phyloP scores from a whole-genome alignment of 1,140 invertebrate species.

The Euborellia annulipes region DNA sequence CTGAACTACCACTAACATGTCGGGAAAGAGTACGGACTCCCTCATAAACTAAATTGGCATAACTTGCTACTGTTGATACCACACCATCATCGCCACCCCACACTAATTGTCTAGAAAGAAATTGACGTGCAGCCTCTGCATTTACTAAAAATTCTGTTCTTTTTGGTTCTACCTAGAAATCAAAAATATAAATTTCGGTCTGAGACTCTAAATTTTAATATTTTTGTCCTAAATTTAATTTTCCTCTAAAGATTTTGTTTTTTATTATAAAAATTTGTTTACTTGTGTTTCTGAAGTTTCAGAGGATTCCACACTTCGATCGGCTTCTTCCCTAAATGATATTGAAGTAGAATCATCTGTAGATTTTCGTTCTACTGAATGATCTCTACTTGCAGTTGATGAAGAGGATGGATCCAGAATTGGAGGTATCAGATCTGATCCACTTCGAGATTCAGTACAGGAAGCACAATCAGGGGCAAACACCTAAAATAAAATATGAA shows the following conservation, averaged over 20 bases:
- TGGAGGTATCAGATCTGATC: constrained; percentile 28
- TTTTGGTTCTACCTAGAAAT: constrained; percentile 34
- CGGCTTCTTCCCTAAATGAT: constrained; percentile 16
- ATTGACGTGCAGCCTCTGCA: constrained; percentile 51
- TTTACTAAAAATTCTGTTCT: constrained; percentile 53
- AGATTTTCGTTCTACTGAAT: constrained; percentile 17
- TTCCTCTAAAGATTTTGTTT: constrained; percentile 7
- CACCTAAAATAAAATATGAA: constrained; percentile 44
- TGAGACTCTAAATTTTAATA: no score
- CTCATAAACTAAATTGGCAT: constrained; percentile 55
- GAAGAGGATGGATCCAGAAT: constrained; percentile 16
- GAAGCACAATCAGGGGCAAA: constrained; percentile 24
- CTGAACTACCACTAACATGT: constrained; percentile 55
- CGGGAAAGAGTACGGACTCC: constrained; percentile 53
- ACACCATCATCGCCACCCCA: no score
- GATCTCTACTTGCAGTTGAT: constrained; percentile 30
- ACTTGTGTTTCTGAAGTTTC: background rate
- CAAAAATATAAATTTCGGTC: constrained; percentile 18
- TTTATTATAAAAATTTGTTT: constrained; percentile 12
- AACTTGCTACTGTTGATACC: no score
- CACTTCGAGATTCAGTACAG: constrained; percentile 26
- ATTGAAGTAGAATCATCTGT: constrained; percentile 13
- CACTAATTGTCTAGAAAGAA: constrained; percentile 49
- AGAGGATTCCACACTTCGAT: background rate
- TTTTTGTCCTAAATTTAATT: constrained; percentile 24